Evolutionary conservation across 2,797 vertebrate genomes (phyloP).

Genomic region (Psittacula derbiana): DNA sequence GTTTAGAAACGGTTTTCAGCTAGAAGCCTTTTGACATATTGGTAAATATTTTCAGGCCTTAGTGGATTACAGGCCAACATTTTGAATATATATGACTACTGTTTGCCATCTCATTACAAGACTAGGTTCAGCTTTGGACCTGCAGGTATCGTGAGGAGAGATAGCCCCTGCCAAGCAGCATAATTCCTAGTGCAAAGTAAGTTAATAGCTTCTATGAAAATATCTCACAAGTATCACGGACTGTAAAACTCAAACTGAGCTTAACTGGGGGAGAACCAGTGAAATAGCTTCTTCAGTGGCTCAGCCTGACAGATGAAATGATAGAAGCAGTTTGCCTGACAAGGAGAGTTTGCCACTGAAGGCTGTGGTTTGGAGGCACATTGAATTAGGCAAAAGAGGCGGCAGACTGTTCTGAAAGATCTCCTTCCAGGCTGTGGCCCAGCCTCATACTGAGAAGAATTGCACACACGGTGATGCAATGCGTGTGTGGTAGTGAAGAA

Average conservation of each 20-base stretch:
- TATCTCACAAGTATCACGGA: slow-evolving; percentile 44
- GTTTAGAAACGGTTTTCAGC: slow-evolving; percentile 54
- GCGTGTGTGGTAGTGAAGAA: not conserved
- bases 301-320: slow-evolving; percentile 22
- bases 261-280: slow-evolving; percentile 15
- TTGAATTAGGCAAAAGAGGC: not conserved
- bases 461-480: not conserved
- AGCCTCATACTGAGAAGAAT: not conserved
- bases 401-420: not conserved
- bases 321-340: not conserved
- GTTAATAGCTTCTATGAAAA: slow-evolving; percentile 50
- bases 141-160: slow-evolving; percentile 28
- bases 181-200: slow-evolving; percentile 52
- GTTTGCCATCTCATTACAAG: slow-evolving; percentile 62
- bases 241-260: slow-evolving; percentile 52
- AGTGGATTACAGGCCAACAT: slow-evolving; percentile 59
- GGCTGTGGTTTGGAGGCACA: not conserved
- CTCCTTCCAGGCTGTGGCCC: not conserved
- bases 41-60: slow-evolving; percentile 69
- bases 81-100: slow-evolving; percentile 70
- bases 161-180: slow-evolving; percentile 25
- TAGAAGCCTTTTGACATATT: slow-evolving; percentile 68
- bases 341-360: not conserved
- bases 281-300: slow-evolving; percentile 11
- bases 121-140: slow-evolving; percentile 38